Conservation (phyloP, 2,888 invertebrate genomes). For the Archaeoteleia sp. region DNA sequence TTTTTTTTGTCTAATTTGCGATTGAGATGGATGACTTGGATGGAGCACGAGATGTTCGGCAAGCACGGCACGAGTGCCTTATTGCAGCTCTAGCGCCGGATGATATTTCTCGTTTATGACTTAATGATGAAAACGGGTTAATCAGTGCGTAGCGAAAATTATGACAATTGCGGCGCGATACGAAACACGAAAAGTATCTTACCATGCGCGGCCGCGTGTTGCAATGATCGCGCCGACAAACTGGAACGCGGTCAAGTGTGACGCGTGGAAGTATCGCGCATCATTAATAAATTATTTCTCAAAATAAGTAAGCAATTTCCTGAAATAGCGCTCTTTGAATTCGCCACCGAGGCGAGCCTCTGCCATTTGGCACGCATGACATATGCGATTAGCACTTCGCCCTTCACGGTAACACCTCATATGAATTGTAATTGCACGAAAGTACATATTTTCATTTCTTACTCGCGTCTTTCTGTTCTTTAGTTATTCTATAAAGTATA, state of each 20-base stretch:
- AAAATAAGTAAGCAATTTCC: conserved; percentile 58
- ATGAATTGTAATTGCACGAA: conserved; percentile 24
- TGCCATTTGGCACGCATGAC: conserved; percentile 57
- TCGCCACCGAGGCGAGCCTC: conserved; percentile 46
- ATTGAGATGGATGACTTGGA: not conserved
- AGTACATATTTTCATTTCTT: conserved; percentile 30
- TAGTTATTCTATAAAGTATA: no score
- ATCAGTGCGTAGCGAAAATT: no score
- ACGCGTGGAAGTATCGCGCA: conserved; percentile 52
- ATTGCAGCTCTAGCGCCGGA: conserved; percentile 5
- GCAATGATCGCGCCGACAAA: conserved; percentile 35
- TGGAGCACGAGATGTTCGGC: not conserved
- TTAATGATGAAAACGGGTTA: no score
- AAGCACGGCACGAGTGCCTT: not conserved
- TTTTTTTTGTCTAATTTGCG: conserved; percentile 1
- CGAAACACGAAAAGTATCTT: conserved; percentile 50
- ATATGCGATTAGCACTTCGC: conserved; percentile 32
- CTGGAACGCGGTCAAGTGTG: conserved; percentile 60
- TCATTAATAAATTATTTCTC: conserved; percentile 60
- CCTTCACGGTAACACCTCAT: conserved; percentile 28
- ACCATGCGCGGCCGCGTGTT: conserved; percentile 29
- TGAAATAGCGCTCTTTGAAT: conserved; percentile 55
- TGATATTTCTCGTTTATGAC: not conserved
- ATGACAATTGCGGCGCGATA: conserved; percentile 37
- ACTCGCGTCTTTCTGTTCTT: not conserved